phyloP scores from a whole-genome alignment of 1,140 invertebrate genomes.

The Apis cerana region DNA sequence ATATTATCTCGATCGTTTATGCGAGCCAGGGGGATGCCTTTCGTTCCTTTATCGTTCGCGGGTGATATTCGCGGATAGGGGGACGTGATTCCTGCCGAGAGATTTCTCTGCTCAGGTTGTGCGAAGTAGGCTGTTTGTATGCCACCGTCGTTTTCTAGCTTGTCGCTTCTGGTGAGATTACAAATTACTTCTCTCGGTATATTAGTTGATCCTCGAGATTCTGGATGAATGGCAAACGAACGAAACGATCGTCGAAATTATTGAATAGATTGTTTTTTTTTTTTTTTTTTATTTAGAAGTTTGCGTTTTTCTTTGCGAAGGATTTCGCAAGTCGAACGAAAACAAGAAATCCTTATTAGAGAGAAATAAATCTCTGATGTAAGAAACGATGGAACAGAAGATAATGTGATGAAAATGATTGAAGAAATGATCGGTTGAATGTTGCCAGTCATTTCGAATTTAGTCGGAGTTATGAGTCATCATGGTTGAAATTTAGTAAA shows the following conservation, averaged over 20 bases:
- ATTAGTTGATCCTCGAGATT: not conserved
- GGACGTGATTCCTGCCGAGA: not conserved
- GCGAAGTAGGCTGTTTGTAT: slow-evolving; percentile 10
- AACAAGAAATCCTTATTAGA: not conserved
- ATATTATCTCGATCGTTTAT: not conserved
- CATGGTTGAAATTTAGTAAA: not conserved
- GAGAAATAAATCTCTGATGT: no score
- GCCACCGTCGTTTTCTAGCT: not conserved
- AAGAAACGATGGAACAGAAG: not conserved
- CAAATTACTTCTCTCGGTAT: not conserved
- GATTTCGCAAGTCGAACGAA: not conserved
- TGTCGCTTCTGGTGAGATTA: slow-evolving; percentile 12
- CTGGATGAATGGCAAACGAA: not conserved
- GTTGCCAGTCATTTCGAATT: not conserved
- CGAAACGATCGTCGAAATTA: not conserved
- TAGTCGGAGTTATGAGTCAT: not conserved
- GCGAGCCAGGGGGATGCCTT: not conserved
- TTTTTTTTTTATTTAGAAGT: no score
- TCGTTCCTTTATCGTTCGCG: not conserved
- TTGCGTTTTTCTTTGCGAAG: no score
- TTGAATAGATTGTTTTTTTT: not conserved
- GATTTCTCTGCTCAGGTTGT: not conserved
- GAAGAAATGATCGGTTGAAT: not conserved
- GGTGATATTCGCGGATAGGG: not conserved
- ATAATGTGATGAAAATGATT: not conserved